These are phyloP conservation scores for Brenthis daphne DNA, from an alignment of 2,888 invertebrate genomes.

Conservation along the genomic window DNA sequence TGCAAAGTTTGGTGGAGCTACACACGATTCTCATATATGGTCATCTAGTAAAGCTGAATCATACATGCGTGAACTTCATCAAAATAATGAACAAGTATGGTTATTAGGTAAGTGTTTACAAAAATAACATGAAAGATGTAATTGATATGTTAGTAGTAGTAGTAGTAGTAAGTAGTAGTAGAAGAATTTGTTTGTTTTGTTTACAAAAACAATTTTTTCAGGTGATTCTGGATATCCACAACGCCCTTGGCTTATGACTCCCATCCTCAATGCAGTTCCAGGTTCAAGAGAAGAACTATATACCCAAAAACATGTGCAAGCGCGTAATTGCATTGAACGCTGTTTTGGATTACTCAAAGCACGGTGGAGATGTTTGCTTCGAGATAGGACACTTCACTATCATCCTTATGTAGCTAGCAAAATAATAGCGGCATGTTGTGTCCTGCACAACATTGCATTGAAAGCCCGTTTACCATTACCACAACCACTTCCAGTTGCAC, in stretches of 20 bases:
- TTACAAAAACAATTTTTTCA: slow-evolving; percentile 13
- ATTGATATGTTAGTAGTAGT: too few relatives aligned
- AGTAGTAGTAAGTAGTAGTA: too few relatives aligned
- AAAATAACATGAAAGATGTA: background rate
- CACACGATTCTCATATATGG: slow-evolving; percentile 39
- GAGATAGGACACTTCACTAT: too few relatives aligned
- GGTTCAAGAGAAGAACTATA: slow-evolving; percentile 9
- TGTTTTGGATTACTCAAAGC: too few relatives aligned
- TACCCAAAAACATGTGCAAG: background rate
- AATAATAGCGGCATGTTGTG: too few relatives aligned
- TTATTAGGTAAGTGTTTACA: slow-evolving; percentile 32
- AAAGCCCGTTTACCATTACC: background rate
- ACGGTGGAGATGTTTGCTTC: too few relatives aligned
- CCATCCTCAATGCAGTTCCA: slow-evolving; percentile 19
- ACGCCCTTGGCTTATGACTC: slow-evolving; percentile 22
- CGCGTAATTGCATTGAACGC: background rate
- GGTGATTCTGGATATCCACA: slow-evolving; percentile 23
- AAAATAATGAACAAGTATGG: slow-evolving; percentile 38
- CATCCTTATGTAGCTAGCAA: too few relatives aligned
- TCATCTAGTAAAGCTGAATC: slow-evolving; percentile 31
- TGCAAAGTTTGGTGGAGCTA: slow-evolving; percentile 28
- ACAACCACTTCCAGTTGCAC: background rate
- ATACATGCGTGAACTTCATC: slow-evolving; percentile 35
- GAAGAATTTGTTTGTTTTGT: background rate
- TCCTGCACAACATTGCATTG: background rate